phyloP scores from a whole-genome alignment of 2,113 vertebrate species.

The Spea multiplicata region DNA sequence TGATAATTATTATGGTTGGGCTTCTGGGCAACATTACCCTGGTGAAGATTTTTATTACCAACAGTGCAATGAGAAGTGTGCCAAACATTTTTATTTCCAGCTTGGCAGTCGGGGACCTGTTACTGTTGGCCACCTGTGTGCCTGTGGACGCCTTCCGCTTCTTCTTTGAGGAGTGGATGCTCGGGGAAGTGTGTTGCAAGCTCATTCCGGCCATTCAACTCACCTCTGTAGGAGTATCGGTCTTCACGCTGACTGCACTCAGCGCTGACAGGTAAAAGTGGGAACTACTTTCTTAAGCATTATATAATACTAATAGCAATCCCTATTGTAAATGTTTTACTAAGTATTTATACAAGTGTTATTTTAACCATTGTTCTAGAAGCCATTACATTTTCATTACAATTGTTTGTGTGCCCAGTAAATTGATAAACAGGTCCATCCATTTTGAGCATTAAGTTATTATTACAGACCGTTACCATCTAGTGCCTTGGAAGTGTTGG shows the following conservation, averaged over 20 bases:
- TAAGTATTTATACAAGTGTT: too few species aligned
- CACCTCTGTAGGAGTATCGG: conserved; percentile 92
- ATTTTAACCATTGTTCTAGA: too few species aligned
- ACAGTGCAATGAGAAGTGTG: conserved; percentile 80
- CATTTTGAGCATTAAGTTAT: too few species aligned
- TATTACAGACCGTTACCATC: too few species aligned
- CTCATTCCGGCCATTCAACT: conserved; percentile 92
- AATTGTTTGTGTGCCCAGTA: too few species aligned
- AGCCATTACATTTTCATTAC: too few species aligned
- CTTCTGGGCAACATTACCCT: conserved; percentile 86
- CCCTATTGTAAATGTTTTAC: too few species aligned
- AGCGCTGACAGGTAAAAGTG: conserved; percentile 87
- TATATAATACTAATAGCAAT: neutral
- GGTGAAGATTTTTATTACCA: conserved; percentile 82
- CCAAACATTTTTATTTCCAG: conserved; percentile 95
- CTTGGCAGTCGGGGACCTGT: conserved; percentile 83
- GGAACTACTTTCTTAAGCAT: neutral
- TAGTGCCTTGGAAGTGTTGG: too few species aligned
- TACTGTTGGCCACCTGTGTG: conserved; percentile 90
- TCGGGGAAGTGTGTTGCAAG: conserved; percentile 88
- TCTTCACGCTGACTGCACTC: conserved; percentile 92
- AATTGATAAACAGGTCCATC: too few species aligned
- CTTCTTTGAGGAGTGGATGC: conserved; percentile 89
- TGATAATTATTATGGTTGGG: conserved; percentile 83
- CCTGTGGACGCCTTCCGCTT: conserved; percentile 90